Conservation (phyloP, 2,113 vertebrate genomes). For the Pagrus major region DNA sequence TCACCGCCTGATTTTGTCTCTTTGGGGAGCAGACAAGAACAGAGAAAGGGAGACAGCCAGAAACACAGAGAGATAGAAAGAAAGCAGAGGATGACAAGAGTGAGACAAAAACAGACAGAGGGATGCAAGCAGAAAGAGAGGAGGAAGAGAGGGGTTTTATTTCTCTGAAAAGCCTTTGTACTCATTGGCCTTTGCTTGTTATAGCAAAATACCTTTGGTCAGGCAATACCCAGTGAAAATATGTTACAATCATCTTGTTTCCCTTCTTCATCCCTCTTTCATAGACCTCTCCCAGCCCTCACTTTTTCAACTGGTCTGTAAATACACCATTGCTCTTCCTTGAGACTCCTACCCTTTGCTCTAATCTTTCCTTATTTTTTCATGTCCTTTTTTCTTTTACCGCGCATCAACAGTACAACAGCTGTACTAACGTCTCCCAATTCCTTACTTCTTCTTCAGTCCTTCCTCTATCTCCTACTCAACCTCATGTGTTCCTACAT, state of each 20-base stretch:
- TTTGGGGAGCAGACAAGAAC: conserved; percentile 24
- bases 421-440: neutral
- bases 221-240: neutral
- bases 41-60: conserved; percentile 10
- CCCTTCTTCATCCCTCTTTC: neutral
- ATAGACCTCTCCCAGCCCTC: neutral
- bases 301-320: neutral
- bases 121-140: neutral
- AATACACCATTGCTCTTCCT: neutral
- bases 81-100: conserved; percentile 2
- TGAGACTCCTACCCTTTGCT: neutral
- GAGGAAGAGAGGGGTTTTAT: neutral
- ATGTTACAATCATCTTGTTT: conserved; percentile 1
- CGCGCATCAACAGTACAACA: neutral
- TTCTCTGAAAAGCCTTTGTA: conserved; percentile 1
- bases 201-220: conserved; percentile 19
- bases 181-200: conserved; percentile 8
- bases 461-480: neutral
- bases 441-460: neutral
- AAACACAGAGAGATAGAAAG: conserved; percentile 5
- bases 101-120: neutral
- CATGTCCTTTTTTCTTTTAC: neutral
- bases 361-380: neutral
- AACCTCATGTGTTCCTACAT: neutral
- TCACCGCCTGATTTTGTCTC: conserved; percentile 49